Conservation (phyloP, 2,113 vertebrate species). For the Mobula hypostoma region DNA sequence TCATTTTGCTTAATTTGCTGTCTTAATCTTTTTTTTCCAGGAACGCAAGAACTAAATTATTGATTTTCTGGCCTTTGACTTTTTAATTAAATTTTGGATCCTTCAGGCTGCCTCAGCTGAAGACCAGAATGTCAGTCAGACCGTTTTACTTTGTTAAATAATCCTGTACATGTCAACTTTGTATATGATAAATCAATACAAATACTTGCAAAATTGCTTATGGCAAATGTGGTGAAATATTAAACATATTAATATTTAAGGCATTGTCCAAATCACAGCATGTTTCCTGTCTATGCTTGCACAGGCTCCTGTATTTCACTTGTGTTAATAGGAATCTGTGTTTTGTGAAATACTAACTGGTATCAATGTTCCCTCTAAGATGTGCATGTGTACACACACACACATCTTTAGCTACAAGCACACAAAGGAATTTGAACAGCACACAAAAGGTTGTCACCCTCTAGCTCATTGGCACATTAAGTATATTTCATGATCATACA, state of each 20-base stretch:
- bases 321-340: not conserved
- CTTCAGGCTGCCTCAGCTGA: conserved; percentile 52
- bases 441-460: no score
- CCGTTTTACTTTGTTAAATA: conserved; percentile 72
- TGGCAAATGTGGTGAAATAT: not conserved
- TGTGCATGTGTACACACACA: no score
- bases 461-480: no score
- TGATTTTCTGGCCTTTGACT: conserved; percentile 43
- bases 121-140: conserved; percentile 54
- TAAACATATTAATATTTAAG: not conserved
- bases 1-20: not conserved
- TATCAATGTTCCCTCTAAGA: no score
- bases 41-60: conserved; percentile 46
- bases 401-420: no score
- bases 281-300: not conserved
- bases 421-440: no score
- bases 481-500: no score
- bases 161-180: conserved; percentile 76
- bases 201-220: not conserved
- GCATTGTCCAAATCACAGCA: not conserved
- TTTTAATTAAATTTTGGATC: conserved; percentile 50
- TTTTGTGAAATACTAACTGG: not conserved
- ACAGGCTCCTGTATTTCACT: not conserved
- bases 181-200: not conserved
- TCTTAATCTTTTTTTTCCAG: conserved; percentile 35